Base-by-base conservation (phyloP, 1,140 invertebrate genomes). In the Drosophila orosa region DNA sequence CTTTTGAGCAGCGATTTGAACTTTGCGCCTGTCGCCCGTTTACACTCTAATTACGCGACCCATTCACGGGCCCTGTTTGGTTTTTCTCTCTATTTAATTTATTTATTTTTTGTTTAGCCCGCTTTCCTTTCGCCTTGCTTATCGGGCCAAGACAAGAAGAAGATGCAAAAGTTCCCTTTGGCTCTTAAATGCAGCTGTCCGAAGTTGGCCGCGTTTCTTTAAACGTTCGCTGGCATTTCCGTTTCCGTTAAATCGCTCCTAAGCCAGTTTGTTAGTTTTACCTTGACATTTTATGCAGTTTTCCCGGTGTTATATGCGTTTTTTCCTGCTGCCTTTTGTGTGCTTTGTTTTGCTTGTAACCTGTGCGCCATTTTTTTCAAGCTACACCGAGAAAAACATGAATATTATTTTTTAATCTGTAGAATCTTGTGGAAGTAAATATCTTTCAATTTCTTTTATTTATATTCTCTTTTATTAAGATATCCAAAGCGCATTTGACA, bases 1-100 rank as follows among this genome's bases (percentile, higher is more conserved):
- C 84, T 89, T 89, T 89, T 84, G 74, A 89, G 82, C 77, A 82
- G 76, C 83, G 80, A 87, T 86, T 87, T 71, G 84, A 89, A 87
- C 84, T 89, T 84, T 87, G 81, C 62, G 68, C 62, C 79, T 52
- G 69, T 63, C 58, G 67, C 69, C 56, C 69, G 45, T 71, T 80
- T 77, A 77, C 76, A 71, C 80, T 90, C 84, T 89, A 89, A 89
- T 89, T 89, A 89, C 77, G 72, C 65, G 68, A 47, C 42, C 68
- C 74, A 84, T 89, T 87, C 80, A 89, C 63, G 47, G 25, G 62
- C 42, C 42, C 69, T 74, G 68, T 77, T 66, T 74, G 58, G 58
- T 78, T 58, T 78, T 35, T 40, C 39, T 44, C 5, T 68, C 7
- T 9, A n/a, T 47, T 52, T 9, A n/a, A 42, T 52, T 6, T 63